These are phyloP conservation scores for Eristalinus aeneus DNA, from an alignment of 2,888 invertebrate species.

Conservation along the genomic window DNA sequence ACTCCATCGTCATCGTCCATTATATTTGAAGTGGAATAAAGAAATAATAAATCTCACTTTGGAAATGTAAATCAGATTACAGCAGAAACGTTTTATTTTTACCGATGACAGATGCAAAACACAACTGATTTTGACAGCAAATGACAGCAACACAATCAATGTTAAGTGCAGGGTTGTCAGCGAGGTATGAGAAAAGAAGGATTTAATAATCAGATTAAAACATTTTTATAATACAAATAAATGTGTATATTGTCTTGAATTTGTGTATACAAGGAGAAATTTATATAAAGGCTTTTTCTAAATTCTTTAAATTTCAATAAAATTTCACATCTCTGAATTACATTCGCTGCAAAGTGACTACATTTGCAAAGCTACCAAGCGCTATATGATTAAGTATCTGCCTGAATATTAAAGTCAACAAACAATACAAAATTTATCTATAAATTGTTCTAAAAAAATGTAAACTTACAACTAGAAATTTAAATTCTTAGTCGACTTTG, in stretches of 20 bases:
- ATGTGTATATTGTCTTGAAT: not conserved
- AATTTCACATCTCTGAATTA: not conserved
- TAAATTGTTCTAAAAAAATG: constrained; percentile 1
- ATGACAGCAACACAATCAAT: not conserved
- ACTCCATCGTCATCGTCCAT: constrained; percentile 79
- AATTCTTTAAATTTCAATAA: not conserved
- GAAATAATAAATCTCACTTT: constrained; percentile 2
- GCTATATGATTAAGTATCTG: constrained; percentile 21
- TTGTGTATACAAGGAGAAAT: not conserved
- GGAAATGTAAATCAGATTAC: not conserved
- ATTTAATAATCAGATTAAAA: not conserved
- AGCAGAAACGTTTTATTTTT: constrained; percentile 64
- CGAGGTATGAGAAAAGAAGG: not conserved
- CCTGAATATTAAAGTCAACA: not conserved
- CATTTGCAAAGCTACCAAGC: not conserved
- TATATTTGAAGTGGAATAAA: not conserved
- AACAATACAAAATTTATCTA: constrained; percentile 12
- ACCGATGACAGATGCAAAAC: constrained; percentile 62
- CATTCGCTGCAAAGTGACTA: not conserved
- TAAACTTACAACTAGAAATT: not conserved
- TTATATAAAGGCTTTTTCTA: not conserved
- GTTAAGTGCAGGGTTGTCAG: not conserved
- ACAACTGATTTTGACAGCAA: constrained; percentile 62
- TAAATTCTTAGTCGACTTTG: constrained; percentile 27
- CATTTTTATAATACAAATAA: not conserved